Evolutionary conservation across 2,797 vertebrate genomes (phyloP).

Genomic region (Nyctalus aviator): DNA sequence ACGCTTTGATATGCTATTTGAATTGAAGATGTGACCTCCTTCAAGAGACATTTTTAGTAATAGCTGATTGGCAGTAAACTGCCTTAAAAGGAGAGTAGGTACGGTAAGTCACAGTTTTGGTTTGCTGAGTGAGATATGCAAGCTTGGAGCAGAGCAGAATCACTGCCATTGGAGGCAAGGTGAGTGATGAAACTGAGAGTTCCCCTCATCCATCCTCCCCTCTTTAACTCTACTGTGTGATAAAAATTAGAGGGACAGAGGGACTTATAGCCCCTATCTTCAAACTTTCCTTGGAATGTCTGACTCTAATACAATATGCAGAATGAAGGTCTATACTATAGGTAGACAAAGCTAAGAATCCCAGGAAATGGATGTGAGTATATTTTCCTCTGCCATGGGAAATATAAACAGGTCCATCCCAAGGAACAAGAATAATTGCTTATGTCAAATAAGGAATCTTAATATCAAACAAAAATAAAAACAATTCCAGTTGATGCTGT

Average conservation of each 20-base stretch:
- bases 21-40: neutral
- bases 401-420: neutral
- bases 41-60: neutral
- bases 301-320: neutral
- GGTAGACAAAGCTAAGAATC: neutral
- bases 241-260: neutral
- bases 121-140: neutral
- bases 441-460: conserved; percentile 9
- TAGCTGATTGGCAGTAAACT: neutral
- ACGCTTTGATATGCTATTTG: neutral
- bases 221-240: neutral
- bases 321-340: neutral
- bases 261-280: neutral
- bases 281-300: neutral
- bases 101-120: neutral
- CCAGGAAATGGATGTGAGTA: neutral
- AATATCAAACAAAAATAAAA: conserved; percentile 22
- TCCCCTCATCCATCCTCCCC: neutral
- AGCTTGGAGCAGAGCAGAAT: neutral
- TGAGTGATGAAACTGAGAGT: neutral
- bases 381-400: neutral
- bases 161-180: neutral
- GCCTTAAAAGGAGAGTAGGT: neutral
- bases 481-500: neutral
- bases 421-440: neutral